phyloP scores from a whole-genome alignment of 35 echinoderm and acorn worm genomes.

The Holothuria glaberrima region DNA sequence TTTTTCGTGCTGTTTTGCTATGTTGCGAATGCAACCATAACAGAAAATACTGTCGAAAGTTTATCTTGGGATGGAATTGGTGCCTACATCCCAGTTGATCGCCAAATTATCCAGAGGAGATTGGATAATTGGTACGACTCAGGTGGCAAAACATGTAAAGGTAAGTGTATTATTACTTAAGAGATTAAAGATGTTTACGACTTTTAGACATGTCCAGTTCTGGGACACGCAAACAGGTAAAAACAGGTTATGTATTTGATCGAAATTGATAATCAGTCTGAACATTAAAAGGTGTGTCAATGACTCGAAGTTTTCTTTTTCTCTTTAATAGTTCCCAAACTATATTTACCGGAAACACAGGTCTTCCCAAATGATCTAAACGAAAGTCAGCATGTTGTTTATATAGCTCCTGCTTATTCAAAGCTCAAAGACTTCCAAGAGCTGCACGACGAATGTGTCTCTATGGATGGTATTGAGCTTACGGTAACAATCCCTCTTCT shows the following conservation, averaged over 20 bases:
- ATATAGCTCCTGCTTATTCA: not conserved
- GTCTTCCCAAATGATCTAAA: not conserved
- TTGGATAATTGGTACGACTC: not conserved
- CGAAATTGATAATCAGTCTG: no score
- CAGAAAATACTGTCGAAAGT: not conserved
- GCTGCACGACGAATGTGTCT: not conserved
- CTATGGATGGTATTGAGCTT: not conserved
- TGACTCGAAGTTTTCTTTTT: no score
- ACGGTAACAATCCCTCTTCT: not conserved
- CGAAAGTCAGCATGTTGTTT: not conserved
- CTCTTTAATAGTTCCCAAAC: not conserved
- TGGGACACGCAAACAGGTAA: no score
- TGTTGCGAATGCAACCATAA: not conserved
- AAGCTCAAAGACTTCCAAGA: not conserved
- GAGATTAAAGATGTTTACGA: no score
- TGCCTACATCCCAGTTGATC: not conserved
- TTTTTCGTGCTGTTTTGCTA: no score
- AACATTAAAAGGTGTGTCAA: no score
- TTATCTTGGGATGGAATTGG: constrained; percentile 4
- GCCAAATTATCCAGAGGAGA: not conserved
- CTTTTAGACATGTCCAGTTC: no score
- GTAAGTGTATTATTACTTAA: not conserved
- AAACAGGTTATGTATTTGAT: no score
- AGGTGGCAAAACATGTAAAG: not conserved
- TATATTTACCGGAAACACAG: not conserved